Conservation (phyloP, 2,888 invertebrate species). For the Digitonthophagus gazella region DNA sequence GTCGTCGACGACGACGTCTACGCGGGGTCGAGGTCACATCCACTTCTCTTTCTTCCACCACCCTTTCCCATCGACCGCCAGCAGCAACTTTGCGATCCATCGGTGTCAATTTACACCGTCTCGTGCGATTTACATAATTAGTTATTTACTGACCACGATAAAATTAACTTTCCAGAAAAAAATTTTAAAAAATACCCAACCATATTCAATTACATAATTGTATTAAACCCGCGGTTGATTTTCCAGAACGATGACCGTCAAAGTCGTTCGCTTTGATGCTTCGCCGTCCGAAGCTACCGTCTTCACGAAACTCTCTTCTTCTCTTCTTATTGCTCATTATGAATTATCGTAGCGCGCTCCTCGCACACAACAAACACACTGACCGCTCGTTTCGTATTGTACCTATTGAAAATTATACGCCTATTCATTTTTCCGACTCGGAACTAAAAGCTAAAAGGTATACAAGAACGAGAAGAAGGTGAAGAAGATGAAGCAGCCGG, state of each 20-base stretch:
- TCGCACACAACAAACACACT: not conserved
- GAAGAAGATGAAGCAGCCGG: not conserved
- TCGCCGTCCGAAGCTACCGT: not conserved
- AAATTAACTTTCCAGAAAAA: not conserved
- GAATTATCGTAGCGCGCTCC: not conserved
- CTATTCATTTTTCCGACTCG: not conserved
- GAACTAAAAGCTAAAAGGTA: not conserved
- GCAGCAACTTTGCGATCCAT: not conserved
- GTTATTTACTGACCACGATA: too few relatives aligned
- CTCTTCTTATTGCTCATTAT: not conserved
- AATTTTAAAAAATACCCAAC: not conserved
- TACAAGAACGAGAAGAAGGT: not conserved
- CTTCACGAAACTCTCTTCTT: not conserved
- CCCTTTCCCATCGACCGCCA: not conserved
- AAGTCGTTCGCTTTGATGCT: not conserved
- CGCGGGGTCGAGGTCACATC: not conserved
- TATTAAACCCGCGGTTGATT: not conserved
- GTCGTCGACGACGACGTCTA: constrained; percentile 4
- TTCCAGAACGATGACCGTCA: not conserved
- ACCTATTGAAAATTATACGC: not conserved
- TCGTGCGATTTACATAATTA: not conserved
- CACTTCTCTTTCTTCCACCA: not conserved
- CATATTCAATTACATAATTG: not conserved
- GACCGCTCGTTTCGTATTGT: not conserved
- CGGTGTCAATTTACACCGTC: not conserved